phyloP scores from a whole-genome alignment of 2,113 vertebrate genomes.

The Cygnus atratus region DNA sequence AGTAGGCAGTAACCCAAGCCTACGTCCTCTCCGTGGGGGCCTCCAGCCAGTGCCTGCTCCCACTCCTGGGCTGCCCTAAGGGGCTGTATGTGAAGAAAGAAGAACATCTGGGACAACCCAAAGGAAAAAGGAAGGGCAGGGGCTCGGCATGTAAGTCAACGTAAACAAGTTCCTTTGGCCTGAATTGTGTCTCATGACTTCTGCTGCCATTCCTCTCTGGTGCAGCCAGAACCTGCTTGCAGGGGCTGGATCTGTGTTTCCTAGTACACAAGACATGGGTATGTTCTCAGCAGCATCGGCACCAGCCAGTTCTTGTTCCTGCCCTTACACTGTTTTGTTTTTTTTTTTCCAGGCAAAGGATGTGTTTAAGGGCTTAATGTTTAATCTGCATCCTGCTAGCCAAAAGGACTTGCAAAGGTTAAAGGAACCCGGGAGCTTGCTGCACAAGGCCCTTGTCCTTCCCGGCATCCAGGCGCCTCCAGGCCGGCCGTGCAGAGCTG shows the following conservation, averaged over 20 bases:
- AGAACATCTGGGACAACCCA: neutral
- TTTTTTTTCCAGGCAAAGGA: neutral
- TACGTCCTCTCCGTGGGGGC: neutral
- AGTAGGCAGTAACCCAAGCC: neutral
- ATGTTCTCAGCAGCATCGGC: neutral
- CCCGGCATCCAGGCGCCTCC: neutral
- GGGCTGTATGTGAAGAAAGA: neutral
- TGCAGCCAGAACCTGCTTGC: neutral
- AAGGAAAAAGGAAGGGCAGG: neutral
- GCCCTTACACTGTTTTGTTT: rapidly evolving
- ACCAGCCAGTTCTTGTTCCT: neutral
- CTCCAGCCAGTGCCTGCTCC: neutral
- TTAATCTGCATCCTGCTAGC: neutral
- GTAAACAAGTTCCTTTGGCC: neutral
- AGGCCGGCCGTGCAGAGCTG: neutral
- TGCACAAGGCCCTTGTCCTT: neutral
- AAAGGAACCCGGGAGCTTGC: neutral
- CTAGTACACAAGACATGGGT: constrained; percentile 12
- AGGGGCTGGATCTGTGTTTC: constrained; percentile 38
- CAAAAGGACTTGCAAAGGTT: neutral
- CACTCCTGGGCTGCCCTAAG: neutral
- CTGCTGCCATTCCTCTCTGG: rapidly evolving
- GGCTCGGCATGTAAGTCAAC: neutral
- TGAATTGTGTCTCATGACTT: neutral
- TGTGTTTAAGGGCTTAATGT: constrained; percentile 17